phyloP scores from a whole-genome alignment of 2,797 vertebrate species.

The Balearica regulorum region DNA sequence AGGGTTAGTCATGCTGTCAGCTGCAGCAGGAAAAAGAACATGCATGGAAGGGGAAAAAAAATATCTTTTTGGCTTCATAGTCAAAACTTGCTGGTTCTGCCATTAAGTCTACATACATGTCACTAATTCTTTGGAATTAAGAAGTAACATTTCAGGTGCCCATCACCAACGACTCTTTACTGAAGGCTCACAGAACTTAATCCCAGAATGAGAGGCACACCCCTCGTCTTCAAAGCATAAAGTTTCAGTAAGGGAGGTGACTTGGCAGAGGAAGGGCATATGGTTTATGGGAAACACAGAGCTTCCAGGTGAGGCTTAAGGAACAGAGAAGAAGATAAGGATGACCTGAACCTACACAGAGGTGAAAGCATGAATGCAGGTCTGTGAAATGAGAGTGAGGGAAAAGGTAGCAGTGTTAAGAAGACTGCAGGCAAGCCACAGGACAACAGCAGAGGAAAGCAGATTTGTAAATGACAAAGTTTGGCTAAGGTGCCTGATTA shows the following conservation, averaged over 20 bases:
- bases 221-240: not conserved
- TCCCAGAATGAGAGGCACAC: not conserved
- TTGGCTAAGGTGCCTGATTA: not conserved
- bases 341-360: not conserved
- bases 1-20: not conserved
- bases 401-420: not conserved
- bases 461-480: not conserved
- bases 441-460: not conserved
- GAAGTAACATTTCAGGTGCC: not conserved
- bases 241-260: not conserved
- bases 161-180: fast-evolving
- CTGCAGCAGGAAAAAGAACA: not conserved
- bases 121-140: not conserved
- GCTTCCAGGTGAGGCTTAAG: not conserved
- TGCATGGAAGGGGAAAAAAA: not conserved
- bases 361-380: not conserved
- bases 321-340: not conserved
- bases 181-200: not conserved
- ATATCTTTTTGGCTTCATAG: not conserved
- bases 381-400: fast-evolving
- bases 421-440: not conserved
- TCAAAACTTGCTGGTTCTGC: not conserved
- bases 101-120: fast-evolving
- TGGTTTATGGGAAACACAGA: not conserved
- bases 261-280: not conserved